Evolutionary conservation across 2,113 vertebrate genomes (phyloP), one percentile per base, ranked within the genome.

Genomic region (Neolamprologus hecqui): DNA sequence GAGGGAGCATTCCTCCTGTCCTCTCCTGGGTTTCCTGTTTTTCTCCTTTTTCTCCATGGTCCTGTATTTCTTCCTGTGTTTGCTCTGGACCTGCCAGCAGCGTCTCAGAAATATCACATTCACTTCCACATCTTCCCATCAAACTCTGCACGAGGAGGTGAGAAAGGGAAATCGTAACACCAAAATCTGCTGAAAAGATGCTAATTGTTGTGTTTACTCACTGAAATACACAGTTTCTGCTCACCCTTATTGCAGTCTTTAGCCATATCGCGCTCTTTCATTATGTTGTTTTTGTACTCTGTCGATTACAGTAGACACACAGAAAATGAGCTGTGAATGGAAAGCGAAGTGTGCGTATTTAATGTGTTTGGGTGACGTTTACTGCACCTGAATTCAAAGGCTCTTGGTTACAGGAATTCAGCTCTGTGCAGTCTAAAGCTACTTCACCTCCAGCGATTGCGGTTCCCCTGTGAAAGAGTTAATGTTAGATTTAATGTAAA

Each of bases 281-380:
- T 92, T 88, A 99, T 97, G 96, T 99, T 99, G 96, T 99, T 99
- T 96, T 99, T 99, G 96, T 97, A 98, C 93, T 99, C 98, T 99
- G 94, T 42, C 17, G 1, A 88, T 85, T 88, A 33, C 21, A 37
- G 15, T 2, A 80, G 12, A 68, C 12, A 53, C 2, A 54, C 10
- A 63, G 19, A 19, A 88, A 60, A 82, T 55, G 3, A 91, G 13
- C 82, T 51, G 19, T 77, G 42, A 7, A 51, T 77, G 23, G 45
- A 33, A 77, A 51, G 23, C 6, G 3, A 77, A 49, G 19, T 77
- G 60, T 60, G 58, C 49, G 6, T 51, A 58, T 4, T 47, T 49
- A 13, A 17, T 42, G 0, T 0, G 7, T 85, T 77, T 84, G 49
- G 10, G 10, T 28, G 55, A 70, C 1, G 13, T 93, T 75, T 15